Evolutionary conservation across 2,888 invertebrate genomes (phyloP).

Genomic region (Ophioninae sp.): DNA sequence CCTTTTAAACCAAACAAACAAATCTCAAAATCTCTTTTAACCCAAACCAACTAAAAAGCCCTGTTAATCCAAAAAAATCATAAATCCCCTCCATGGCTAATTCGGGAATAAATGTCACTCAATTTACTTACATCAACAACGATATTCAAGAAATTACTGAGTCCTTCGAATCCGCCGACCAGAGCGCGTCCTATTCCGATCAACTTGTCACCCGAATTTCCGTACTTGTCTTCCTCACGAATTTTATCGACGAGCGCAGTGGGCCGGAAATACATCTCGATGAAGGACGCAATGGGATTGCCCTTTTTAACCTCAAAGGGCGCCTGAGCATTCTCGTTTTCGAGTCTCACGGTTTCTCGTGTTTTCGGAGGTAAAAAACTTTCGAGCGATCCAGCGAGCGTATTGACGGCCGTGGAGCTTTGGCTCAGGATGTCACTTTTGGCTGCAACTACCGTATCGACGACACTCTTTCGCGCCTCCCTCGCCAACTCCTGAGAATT

Average conservation of each 20-base stretch:
- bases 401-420: conserved; percentile 56
- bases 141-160: conserved; percentile 86
- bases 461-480: conserved; percentile 69
- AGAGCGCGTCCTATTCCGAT: conserved; percentile 85
- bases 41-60: no score
- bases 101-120: background rate
- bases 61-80: no score
- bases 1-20: no score
- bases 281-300: conserved; percentile 66
- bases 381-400: conserved; percentile 48
- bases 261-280: conserved; percentile 81
- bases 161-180: conserved; percentile 86
- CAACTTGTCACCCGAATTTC: conserved; percentile 88
- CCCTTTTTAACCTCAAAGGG: conserved; percentile 69
- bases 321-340: conserved; percentile 70
- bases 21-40: no score
- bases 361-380: conserved; percentile 62
- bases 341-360: conserved; percentile 72
- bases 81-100: background rate
- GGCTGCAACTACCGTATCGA: conserved; percentile 69
- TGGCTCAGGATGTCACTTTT: conserved; percentile 65
- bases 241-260: conserved; percentile 90
- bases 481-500: conserved; percentile 70
- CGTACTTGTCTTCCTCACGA: conserved; percentile 89
- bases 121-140: conserved; percentile 83